Evolutionary conservation across 2,113 vertebrate species (phyloP), one percentile per base, ranked within the genome.

Genomic region (Gambusia affinis): DNA sequence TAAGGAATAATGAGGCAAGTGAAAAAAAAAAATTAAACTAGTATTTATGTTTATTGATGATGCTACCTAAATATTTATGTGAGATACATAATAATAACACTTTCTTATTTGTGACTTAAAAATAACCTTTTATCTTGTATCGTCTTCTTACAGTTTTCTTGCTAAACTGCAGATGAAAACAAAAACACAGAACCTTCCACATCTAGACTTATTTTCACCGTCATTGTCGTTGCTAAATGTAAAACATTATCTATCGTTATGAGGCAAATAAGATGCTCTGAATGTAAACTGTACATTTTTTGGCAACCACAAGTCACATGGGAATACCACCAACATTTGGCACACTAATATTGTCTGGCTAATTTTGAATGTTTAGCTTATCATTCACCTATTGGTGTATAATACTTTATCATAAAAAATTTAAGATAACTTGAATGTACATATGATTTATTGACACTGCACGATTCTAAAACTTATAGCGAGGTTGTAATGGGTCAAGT

Each of bases 391-490:
- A 17, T 57, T 11, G 3, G 22, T 54, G 17, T 57, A 8, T 3
- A 57, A n/a, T n/a, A 57, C 51, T 57, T n/a, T 3, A 57, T 57
- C 17, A 10, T 47, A 47, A 19, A 47, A 57, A n/a, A n/a, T n/a
- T 22, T n/a, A 24, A 57, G 24, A 57, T 1, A 10, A 22, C 24
- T 10, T 57, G 51, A 57, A 81, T 33, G 14, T 78, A 75, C 70
- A 2, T 8, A 22, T 28, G 73, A 42, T 69, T 15, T 14, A 67
- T 81, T 68, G 76, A 73, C 10, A 73, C 77, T 79, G 61, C 22
- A 75, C 57, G 51, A n/a, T 60, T 81, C 71, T 70, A 4, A 79
- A 76, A 80, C 79, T 22, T 68, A 75, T 1, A 60, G 33, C 72
- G 66, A 79, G 27, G 68, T 80, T 29, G 72, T 51, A 60, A 64